Evolutionary conservation across 2,888 invertebrate species (phyloP), one percentile per base, ranked within the genome.

Genomic region (Endotricha flammealis): DNA sequence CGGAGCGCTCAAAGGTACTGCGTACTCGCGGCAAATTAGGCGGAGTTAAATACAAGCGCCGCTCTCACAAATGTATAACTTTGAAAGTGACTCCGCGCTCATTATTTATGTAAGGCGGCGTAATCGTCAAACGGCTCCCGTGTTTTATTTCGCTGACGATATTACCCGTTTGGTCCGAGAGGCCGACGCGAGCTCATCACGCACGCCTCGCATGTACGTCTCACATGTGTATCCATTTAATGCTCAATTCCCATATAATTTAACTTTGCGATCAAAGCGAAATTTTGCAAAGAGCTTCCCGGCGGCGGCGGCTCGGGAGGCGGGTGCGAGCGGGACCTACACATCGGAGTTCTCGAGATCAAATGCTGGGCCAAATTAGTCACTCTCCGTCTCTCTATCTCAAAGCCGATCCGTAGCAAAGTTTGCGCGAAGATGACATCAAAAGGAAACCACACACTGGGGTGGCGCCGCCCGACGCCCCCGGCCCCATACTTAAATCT

Each of bases 361-460:
- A 85, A 86, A 86, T 86, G 86, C 82, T 85, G 82, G 86, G 86
- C 85, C 83, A 85, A 86, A 86, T 86, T 86, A 85, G 86, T 86
- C 85, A 85, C 86, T 86, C 86, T 83, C 85, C 82, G 85, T 82
- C 82, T 86, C 86, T 86, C 85, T 86, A 86, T 86, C 86, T 86
- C 86, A 86, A 86, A 86, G 86, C 86, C 86, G 86, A 86, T 86
- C 85, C 83, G 86, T 79, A 85, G 86, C 85, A 86, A 86, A 86
- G 86, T 86, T 86, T 86, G 85, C 85, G 83, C 86, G 85, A 86
- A 86, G 86, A 86, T 86, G 85, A 86, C 86, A 85, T 86, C 86
- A 86, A 86, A 86, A 85, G 86, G 85, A 85, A 86, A 85, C 86
- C 85, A 85, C 85, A 85, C 81, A 85, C 79, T 80, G 80, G 83